Percentiles rank a stretch among this genome's conserved stretches.
phyloP scores from a whole-genome alignment of 2,888 invertebrate species.

The Archaeoteleia sp. region DNA sequence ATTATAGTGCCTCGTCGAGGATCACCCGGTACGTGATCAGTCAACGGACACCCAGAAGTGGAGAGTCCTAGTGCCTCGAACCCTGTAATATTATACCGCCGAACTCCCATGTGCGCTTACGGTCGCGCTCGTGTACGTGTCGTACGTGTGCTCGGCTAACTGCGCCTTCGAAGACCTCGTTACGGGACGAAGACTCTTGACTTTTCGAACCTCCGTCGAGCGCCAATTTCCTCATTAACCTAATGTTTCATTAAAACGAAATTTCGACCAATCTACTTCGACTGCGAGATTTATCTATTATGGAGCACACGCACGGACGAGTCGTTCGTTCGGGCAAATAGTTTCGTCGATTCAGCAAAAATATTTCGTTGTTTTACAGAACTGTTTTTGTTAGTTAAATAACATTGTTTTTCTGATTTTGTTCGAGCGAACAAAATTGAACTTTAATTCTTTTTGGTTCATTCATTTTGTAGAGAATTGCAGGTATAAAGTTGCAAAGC shows the following conservation, averaged over 20 bases:
- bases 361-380: too few relatives aligned
- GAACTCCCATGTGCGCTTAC: constrained; percentile 55
- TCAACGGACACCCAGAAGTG: constrained; percentile 65
- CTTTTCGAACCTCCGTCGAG: not conserved
- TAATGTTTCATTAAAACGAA: not conserved
- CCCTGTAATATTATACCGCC: constrained; percentile 71
- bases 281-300: too few relatives aligned
- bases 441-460: too few relatives aligned
- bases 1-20: constrained; percentile 46
- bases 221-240: constrained; percentile 50
- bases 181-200: constrained; percentile 21
- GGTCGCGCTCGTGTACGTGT: constrained; percentile 34
- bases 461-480: too few relatives aligned
- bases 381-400: too few relatives aligned
- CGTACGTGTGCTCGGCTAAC: constrained; percentile 7
- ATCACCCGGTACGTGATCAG: constrained; percentile 64
- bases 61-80: constrained; percentile 62
- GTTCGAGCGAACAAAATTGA: too few relatives aligned
- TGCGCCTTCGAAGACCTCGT: constrained; percentile 26
- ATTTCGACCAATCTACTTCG: too few relatives aligned
- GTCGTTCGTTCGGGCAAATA: too few relatives aligned
- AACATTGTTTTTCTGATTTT: too few relatives aligned
- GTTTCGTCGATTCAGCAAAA: too few relatives aligned
- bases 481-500: too few relatives aligned
- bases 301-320: too few relatives aligned